A percentile compares a stretch with the other conserved stretches of the same genome.
Evolutionary conservation across 2,888 invertebrate genomes (phyloP).

Genomic region (Hartigia nigra): DNA sequence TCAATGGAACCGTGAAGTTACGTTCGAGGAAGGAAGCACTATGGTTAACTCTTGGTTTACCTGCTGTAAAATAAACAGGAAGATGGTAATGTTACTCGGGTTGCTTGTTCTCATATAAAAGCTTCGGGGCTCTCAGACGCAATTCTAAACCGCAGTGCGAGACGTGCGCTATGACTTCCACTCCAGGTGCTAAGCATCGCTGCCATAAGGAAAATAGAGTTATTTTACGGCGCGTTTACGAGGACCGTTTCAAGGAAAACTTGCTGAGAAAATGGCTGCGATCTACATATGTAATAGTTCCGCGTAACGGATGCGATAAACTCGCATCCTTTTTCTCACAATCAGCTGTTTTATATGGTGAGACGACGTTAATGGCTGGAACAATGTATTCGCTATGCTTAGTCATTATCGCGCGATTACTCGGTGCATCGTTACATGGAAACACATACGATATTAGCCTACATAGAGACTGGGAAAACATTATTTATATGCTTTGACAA

Average conservation of each 20-base stretch:
- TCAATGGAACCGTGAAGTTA: background rate
- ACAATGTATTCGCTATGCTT: constrained; percentile 20
- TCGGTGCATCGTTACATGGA: constrained; percentile 13
- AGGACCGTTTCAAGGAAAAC: constrained; percentile 22
- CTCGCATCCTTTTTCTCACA: constrained; percentile 36
- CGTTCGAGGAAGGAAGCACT: constrained; percentile 1
- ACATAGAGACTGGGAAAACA: background rate
- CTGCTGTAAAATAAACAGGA: constrained; percentile 7
- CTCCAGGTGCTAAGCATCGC: constrained; percentile 30
- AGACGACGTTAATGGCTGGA: constrained; percentile 18
- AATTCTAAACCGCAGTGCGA: background rate
- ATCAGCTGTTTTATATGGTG: constrained; percentile 21
- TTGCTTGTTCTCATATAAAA: constrained; percentile 1
- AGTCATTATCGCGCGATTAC: constrained; percentile 19
- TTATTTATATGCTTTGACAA: no score
- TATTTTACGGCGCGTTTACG: constrained; percentile 43
- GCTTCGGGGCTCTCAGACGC: background rate
- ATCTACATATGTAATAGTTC: constrained; percentile 14
- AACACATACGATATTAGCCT: background rate
- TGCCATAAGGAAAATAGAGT: constrained; percentile 43
- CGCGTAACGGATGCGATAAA: constrained; percentile 14
- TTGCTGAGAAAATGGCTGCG: constrained; percentile 17
- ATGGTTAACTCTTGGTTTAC: constrained; percentile 5
- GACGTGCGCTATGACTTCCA: constrained; percentile 5
- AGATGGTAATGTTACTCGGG: constrained; percentile 1